Conservation (phyloP, 2,113 vertebrate species). For the Poicephalus meyeri region DNA sequence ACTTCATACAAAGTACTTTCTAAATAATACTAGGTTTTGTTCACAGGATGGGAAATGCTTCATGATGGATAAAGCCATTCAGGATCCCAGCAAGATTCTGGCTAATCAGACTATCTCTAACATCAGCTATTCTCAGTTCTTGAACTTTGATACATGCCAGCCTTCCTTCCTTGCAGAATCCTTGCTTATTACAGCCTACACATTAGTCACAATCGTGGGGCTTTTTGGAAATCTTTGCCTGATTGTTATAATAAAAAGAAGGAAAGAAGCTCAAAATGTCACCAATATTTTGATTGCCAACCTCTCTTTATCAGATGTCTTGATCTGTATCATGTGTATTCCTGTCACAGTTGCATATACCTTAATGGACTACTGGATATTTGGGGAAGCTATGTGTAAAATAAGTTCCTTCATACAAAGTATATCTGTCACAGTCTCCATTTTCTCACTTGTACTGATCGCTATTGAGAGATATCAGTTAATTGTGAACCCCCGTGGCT, state of each 20-base stretch:
- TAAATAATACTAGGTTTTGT: not conserved
- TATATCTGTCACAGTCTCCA: conserved; percentile 74
- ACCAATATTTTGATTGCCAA: conserved; percentile 77
- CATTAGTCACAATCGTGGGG: conserved; percentile 64
- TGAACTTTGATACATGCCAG: conserved; percentile 67
- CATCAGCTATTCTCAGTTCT: conserved; percentile 57
- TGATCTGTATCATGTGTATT: conserved; percentile 75
- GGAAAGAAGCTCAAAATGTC: conserved; percentile 73
- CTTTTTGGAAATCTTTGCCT: conserved; percentile 78
- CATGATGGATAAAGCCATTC: conserved; percentile 48
- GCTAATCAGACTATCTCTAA: conserved; percentile 44
- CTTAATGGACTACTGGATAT: conserved; percentile 79
- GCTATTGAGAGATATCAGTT: conserved; percentile 76
- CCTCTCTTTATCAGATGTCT: conserved; percentile 76
- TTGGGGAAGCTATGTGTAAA: conserved; percentile 77
- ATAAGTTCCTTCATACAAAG: conserved; percentile 73
- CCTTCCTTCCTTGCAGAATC: conserved; percentile 59
- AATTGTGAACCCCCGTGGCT: conserved; percentile 76
- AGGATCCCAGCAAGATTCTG: conserved; percentile 4
- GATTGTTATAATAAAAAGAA: conserved; percentile 72
- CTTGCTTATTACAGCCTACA: conserved; percentile 69
- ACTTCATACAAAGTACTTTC: not conserved
- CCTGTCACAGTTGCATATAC: conserved; percentile 75
- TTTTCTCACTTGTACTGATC: conserved; percentile 77
- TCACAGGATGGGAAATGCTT: not conserved